phyloP scores from a whole-genome alignment of 2,797 vertebrate genomes.

The Ctenopoma multispine region DNA sequence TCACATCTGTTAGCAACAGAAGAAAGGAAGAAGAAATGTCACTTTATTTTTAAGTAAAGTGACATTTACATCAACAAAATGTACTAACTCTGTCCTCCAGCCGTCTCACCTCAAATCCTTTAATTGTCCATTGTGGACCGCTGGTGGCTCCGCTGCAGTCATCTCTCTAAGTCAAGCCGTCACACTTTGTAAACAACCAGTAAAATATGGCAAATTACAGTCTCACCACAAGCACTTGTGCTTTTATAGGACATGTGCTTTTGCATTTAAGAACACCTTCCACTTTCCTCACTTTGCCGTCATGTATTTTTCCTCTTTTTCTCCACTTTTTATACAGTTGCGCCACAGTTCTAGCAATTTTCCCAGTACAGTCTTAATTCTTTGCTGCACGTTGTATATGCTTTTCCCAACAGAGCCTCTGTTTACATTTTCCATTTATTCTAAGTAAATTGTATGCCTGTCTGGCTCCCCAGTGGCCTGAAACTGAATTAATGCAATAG shows the following conservation, averaged over 20 bases:
- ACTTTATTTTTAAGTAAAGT: constrained; percentile 32
- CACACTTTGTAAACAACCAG: constrained; percentile 55
- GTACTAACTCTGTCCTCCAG: constrained; percentile 22
- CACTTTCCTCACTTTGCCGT: neutral
- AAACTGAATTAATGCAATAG: constrained; percentile 17
- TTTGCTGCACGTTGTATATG: constrained; percentile 14
- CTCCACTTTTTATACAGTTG: neutral
- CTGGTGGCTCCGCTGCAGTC: constrained; percentile 42
- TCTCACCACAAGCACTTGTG: constrained; percentile 28
- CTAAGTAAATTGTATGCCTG: constrained; percentile 31
- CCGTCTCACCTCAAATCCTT: constrained; percentile 61
- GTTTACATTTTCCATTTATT: constrained; percentile 10
- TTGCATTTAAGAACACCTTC: constrained; percentile 15
- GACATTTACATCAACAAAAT: constrained; percentile 37
- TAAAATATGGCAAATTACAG: constrained; percentile 51
- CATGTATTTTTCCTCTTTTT: neutral
- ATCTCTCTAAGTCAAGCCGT: constrained; percentile 20
- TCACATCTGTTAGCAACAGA: constrained; percentile 4
- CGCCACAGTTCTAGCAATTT: constrained; percentile 6
- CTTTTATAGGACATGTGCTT: constrained; percentile 24
- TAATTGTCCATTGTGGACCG: constrained; percentile 63
- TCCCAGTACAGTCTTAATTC: neutral
- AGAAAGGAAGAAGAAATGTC: constrained; percentile 16
- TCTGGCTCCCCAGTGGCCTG: constrained; percentile 29
- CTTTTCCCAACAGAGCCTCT: constrained; percentile 14